Conservation (phyloP, 2,888 invertebrate species). For the Apocheima hispidaria region DNA sequence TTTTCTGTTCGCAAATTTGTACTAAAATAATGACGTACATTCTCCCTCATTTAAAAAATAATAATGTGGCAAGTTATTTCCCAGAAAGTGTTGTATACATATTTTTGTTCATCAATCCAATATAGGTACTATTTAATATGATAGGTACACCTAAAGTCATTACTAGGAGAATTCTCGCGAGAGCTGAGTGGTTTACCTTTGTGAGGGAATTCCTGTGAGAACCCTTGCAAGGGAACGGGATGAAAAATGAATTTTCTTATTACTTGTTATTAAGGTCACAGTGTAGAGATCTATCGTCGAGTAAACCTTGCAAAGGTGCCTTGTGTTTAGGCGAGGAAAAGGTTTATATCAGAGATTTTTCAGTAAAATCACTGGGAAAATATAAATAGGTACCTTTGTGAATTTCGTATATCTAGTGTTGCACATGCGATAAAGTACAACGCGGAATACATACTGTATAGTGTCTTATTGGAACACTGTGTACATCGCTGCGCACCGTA, state of each 20-base stretch:
- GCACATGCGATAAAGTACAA: too few species aligned
- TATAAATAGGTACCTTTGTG: not conserved
- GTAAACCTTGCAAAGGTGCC: not conserved
- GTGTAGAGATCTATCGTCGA: conserved; percentile 5
- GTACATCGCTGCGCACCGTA: too few species aligned
- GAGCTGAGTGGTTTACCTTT: conserved; percentile 29
- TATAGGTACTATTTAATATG: not conserved
- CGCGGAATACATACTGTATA: too few species aligned
- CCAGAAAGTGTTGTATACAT: too few species aligned
- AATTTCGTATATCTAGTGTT: too few species aligned
- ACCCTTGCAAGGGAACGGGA: conserved; percentile 35
- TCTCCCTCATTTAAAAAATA: too few species aligned
- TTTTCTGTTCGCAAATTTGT: too few species aligned
- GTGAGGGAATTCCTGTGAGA: conserved; percentile 27
- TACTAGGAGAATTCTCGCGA: conserved; percentile 17
- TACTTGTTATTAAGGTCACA: conserved; percentile 40
- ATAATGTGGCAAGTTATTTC: too few species aligned
- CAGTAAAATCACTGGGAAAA: not conserved
- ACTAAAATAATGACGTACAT: too few species aligned
- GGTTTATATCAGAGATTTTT: not conserved
- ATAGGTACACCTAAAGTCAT: conserved; percentile 9
- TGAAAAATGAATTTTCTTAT: conserved; percentile 45
- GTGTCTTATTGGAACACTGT: too few species aligned
- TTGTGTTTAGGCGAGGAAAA: not conserved
- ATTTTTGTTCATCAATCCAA: too few species aligned